Base-by-base conservation (phyloP, 2,888 invertebrate genomes). In the Entomobrya proxima region DNA sequence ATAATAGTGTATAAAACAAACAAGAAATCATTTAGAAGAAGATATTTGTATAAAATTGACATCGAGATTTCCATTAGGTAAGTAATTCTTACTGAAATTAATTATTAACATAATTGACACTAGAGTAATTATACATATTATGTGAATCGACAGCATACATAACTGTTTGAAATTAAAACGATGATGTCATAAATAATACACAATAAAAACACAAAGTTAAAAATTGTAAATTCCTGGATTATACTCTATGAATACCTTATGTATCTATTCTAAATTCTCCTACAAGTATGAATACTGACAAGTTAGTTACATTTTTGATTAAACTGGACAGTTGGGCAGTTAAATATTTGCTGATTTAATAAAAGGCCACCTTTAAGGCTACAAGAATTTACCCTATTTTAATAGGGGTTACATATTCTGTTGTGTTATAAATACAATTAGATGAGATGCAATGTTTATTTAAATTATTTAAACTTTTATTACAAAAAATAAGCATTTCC, bases 281-380 rank as follows among this genome's bases (percentile, higher is more conserved):
- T 52, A 18, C 52, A 52, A 18, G 44, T 15, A 15, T 44, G 13
- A 69, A 69, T 69, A 69, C 69, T 69, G 69, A 69, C 69, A 44
- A 44, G 69, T 69, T 69, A 44, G 40, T 67, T 44, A 69, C 44
- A 32, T 15, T 27, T 69, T 44, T 24, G 35, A 11, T 69, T 44
- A 69, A 40, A 44, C 18, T n/a, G n/a, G n/a, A n/a, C n/a, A n/a
- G n/a, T 21, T 40, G 69, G 24, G 24, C 11, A 69, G 1, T 44
- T 69, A 69, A 69, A 69, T 24, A 30, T 18, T 35, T 64, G 55
- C 27, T 27, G 27, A 13, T 55, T 47, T 2, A 3, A 21, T 13
- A 32, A 11, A 47, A 72, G 72, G 47, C 47, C 72, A 72, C 47
- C 30, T 72, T 30, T 32, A 9, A 47, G 47, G 47, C 18, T 47